Conservation (phyloP, 2,113 vertebrate species). For the Alectura lathami region DNA sequence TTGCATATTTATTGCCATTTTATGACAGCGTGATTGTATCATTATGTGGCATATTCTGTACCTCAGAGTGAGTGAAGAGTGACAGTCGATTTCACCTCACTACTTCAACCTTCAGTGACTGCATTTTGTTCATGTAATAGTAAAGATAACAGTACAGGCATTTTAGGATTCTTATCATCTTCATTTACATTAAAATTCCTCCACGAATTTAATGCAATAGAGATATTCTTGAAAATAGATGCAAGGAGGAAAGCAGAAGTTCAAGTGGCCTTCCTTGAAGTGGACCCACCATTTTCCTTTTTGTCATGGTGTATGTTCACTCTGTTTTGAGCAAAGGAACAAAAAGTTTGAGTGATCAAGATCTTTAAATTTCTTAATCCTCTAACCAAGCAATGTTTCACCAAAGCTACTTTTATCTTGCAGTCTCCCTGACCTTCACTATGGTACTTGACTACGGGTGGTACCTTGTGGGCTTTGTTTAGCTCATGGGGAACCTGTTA, state of each 20-base stretch:
- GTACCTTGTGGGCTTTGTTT: background rate
- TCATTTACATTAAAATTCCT: background rate
- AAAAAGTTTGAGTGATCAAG: background rate
- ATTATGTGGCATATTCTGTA: background rate
- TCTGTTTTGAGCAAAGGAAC: background rate
- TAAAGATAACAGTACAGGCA: background rate
- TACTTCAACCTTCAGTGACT: background rate
- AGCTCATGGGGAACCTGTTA: background rate
- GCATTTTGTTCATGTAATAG: background rate
- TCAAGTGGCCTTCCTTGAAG: background rate
- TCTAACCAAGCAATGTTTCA: background rate
- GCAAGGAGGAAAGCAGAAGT: background rate
- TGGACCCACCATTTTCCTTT: background rate
- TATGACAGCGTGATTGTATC: background rate
- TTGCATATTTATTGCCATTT: background rate
- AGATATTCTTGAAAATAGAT: background rate
- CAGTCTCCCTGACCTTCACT: background rate
- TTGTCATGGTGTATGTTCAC: background rate
- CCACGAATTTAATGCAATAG: background rate
- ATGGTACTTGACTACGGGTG: background rate
- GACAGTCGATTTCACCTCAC: background rate
- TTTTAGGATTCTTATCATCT: background rate
- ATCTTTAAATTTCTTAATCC: background rate
- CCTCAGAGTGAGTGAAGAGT: background rate
- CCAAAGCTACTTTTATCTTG: background rate